Conservation (phyloP, 2,113 vertebrate genomes). For the Scytalopus superciliaris region DNA sequence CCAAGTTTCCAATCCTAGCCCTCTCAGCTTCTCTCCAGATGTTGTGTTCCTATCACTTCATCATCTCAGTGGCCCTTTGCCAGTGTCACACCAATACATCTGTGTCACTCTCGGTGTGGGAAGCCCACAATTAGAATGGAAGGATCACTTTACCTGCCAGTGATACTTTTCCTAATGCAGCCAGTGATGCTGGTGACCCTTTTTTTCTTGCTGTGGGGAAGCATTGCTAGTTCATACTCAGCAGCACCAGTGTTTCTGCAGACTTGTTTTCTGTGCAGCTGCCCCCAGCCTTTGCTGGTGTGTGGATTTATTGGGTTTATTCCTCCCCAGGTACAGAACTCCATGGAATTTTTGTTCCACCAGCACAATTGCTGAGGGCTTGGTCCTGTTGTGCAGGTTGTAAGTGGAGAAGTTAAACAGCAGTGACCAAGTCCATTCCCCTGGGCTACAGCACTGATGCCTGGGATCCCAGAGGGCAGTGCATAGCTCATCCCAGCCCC, state of each 20-base stretch:
- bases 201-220: neutral
- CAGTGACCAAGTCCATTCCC: neutral
- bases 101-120: neutral
- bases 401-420: neutral
- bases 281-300: neutral
- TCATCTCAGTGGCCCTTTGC: neutral
- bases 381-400: neutral
- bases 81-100: neutral
- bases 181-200: neutral
- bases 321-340: neutral
- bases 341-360: neutral
- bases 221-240: neutral
- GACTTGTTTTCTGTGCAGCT: neutral
- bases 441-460: neutral
- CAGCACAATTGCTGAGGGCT: neutral
- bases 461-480: neutral
- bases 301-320: neutral
- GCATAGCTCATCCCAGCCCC: rapidly evolving
- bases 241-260: neutral
- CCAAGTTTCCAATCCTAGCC: neutral
- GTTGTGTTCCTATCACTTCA: neutral
- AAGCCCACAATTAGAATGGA: neutral
- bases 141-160: neutral
- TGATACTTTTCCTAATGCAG: neutral
- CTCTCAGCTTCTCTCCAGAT: neutral